phyloP scores from a whole-genome alignment of 2,113 vertebrate genomes.

The Podilymbus podiceps region DNA sequence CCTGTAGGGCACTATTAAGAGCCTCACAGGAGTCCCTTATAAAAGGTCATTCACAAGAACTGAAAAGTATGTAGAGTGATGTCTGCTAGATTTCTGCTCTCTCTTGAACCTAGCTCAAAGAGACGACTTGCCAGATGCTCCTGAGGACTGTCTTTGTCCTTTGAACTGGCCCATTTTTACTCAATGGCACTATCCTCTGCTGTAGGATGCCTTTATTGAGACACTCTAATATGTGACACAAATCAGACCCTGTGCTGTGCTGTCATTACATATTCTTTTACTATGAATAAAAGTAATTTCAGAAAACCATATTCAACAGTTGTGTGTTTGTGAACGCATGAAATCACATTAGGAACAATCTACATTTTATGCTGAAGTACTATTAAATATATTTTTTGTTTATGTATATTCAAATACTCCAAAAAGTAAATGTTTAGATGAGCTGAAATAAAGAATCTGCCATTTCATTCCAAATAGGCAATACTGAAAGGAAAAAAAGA shows the following conservation, averaged over 20 bases:
- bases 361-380: not conserved
- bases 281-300: not conserved
- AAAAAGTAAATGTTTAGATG: not conserved
- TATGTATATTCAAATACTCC: not conserved
- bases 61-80: not conserved
- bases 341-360: not conserved
- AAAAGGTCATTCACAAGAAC: not conserved
- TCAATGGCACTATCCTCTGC: not conserved
- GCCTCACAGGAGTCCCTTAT: not conserved
- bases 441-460: not conserved
- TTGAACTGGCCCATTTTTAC: not conserved
- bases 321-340: not conserved
- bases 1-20: not conserved
- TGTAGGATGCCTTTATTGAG: not conserved
- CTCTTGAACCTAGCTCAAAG: not conserved
- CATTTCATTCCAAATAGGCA: not conserved
- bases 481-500: not conserved
- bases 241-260: not conserved
- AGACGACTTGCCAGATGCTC: not conserved
- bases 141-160: not conserved
- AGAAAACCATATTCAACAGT: not conserved
- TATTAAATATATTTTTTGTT: not conserved
- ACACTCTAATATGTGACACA: not conserved
- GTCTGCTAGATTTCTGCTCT: not conserved
- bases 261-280: not conserved